Percentiles rank a stretch among this genome's conserved stretches.
Conservation (phyloP, 2,888 invertebrate genomes). For the Pseudococcus viburni region DNA sequence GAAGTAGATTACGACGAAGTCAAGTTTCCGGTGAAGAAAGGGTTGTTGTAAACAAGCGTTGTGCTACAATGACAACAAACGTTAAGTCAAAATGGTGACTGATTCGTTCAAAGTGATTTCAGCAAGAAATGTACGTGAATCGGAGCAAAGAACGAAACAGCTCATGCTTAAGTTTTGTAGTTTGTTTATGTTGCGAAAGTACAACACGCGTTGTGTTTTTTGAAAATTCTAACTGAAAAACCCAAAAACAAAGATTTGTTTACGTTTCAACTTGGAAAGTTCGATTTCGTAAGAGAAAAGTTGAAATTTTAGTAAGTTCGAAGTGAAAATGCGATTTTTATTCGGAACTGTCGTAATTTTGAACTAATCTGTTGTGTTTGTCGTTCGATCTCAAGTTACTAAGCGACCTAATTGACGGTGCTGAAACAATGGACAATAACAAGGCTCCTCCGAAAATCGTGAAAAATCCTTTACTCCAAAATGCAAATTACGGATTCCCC, state of each 20-base stretch:
- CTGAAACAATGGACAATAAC: conserved; percentile 33
- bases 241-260: neutral
- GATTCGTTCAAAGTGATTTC: neutral
- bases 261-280: neutral
- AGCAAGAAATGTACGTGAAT: neutral
- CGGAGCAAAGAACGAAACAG: neutral
- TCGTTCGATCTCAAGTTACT: neutral
- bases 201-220: neutral
- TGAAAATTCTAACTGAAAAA: neutral
- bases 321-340: neutral
- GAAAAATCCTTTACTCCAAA: conserved; percentile 62
- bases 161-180: neutral
- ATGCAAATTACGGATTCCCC: conserved; percentile 58
- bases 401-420: neutral
- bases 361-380: neutral
- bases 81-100: neutral
- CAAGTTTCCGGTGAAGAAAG: neutral
- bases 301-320: neutral
- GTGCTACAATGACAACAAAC: neutral
- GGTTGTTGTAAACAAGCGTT: neutral
- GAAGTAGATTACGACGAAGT: neutral
- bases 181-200: neutral
- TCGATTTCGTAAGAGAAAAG: neutral
- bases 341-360: neutral
- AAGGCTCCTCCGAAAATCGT: conserved; percentile 48